Base-by-base conservation (phyloP, 1,140 invertebrate species). In the Drosophila azteca region DNA sequence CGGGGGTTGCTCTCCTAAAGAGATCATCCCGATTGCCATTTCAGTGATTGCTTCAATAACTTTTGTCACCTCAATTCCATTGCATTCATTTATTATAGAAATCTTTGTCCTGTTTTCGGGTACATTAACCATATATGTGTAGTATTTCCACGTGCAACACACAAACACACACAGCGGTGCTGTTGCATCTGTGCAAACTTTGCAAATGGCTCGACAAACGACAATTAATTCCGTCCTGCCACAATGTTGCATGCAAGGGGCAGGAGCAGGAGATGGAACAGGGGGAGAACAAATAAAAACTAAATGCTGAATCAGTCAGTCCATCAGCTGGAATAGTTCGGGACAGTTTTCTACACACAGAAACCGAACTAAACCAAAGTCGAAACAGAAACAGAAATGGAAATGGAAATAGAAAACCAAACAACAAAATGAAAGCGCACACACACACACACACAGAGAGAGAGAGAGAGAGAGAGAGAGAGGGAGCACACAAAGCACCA, bases 151-250 rank as follows among this genome's bases (percentile, higher is more conserved):
- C 39, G 50, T 68, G 65, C 62, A 66, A 20, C 17, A 20, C 17
- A 66, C 17, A 35, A 29, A 63, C 31, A 66, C 17, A 35, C 43
- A 63, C 31, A 29, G 50, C 52, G 17, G 50, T 29, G 26, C 17
- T 58, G 60, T 43, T 58, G 66, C 66, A 69, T 58, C 64, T 69
- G 66, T 68, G 50, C 67, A 80, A 84, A 76, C 60, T 64, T 67
- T 29, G 72, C 35, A 75, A 76, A 76, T 76, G 71, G 50, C 54
- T 68, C 57, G 68, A 64, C 73, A 76, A 76, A 76, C 72, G 63
- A 68, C 72, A 84, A 84, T 85, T 85, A 85, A 85, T 85, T 79
- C 65, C 57, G 60, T 80, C 51, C 77, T 13, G 63, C 82, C 65
- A 51, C 68, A 62, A 69, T 75, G 48, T 45, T 51, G 55, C 43